Evolutionary conservation across 35 echinoderm and acorn worm species (phyloP).

Genomic region (Ophiothrix spiculata): DNA sequence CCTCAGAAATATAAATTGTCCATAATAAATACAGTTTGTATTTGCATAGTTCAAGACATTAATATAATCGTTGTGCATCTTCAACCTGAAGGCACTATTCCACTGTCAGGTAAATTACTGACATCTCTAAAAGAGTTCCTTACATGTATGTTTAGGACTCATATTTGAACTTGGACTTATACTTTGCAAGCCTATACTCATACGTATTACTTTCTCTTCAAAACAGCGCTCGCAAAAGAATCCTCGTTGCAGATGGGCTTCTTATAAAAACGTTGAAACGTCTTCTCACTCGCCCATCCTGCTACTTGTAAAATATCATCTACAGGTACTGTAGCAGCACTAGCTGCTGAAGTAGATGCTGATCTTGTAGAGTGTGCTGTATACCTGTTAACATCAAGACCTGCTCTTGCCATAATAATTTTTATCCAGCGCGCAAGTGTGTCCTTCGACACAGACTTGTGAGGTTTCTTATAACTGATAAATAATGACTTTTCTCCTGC

Average conservation of each 20-base stretch:
- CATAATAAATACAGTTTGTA: too few relatives aligned
- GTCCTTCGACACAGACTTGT: slow-evolving; percentile 26
- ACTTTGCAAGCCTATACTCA: too few relatives aligned
- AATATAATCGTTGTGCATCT: too few relatives aligned
- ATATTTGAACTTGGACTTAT: too few relatives aligned
- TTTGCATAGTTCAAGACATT: too few relatives aligned
- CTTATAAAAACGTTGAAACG: slow-evolving; percentile 69
- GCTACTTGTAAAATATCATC: slow-evolving; percentile 27
- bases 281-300: slow-evolving; percentile 40
- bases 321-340: slow-evolving; percentile 3
- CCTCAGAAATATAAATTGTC: too few relatives aligned
- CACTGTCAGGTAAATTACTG: too few relatives aligned
- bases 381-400: slow-evolving; percentile 28
- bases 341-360: slow-evolving; percentile 47
- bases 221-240: neutral
- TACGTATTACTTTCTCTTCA: too few relatives aligned
- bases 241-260: slow-evolving; percentile 39
- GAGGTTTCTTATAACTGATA: slow-evolving; percentile 50
- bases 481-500: slow-evolving; percentile 34
- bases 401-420: slow-evolving; percentile 11
- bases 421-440: slow-evolving; percentile 49
- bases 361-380: slow-evolving; percentile 55
- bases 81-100: too few relatives aligned
- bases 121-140: too few relatives aligned
- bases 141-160: too few relatives aligned